Evolutionary conservation across 2,888 invertebrate species (phyloP).

Genomic region (Meliscaeva auricollis): DNA sequence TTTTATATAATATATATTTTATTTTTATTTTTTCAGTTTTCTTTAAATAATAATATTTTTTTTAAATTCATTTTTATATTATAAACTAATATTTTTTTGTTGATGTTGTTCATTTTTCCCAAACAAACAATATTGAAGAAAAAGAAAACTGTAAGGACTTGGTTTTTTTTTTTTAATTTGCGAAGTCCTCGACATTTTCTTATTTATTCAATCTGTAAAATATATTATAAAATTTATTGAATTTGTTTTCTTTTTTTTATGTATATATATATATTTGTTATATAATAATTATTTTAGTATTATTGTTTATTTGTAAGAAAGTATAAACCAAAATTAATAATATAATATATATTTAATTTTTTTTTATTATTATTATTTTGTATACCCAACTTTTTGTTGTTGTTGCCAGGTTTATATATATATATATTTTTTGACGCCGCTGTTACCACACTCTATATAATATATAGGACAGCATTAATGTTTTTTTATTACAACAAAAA

Average conservation of each 20-base stretch:
- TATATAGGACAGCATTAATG: constrained; percentile 2
- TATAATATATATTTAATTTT: constrained; percentile 21
- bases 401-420: constrained; percentile 9
- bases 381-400: constrained; percentile 49
- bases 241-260: constrained; percentile 7
- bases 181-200: constrained; percentile 35
- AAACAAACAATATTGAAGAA: constrained; percentile 38
- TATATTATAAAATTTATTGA: constrained; percentile 53
- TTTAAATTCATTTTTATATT: constrained; percentile 16
- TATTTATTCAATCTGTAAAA: constrained; percentile 64
- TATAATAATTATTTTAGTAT: constrained; percentile 41
- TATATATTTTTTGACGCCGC: constrained; percentile 17
- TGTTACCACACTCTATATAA: constrained; percentile 5
- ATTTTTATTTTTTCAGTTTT: constrained; percentile 56
- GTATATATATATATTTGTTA: not conserved
- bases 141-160: constrained; percentile 22
- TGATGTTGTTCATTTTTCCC: constrained; percentile 13
- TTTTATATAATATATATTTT: constrained; percentile 4
- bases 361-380: constrained; percentile 31
- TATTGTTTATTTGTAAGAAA: constrained; percentile 51
- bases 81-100: constrained; percentile 24
- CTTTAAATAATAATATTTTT: constrained; percentile 42
- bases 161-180: not conserved
- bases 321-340: constrained; percentile 61
- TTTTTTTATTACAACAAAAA: not conserved